phyloP scores from a whole-genome alignment of 2,797 vertebrate genomes.

The Manis pentadactyla region DNA sequence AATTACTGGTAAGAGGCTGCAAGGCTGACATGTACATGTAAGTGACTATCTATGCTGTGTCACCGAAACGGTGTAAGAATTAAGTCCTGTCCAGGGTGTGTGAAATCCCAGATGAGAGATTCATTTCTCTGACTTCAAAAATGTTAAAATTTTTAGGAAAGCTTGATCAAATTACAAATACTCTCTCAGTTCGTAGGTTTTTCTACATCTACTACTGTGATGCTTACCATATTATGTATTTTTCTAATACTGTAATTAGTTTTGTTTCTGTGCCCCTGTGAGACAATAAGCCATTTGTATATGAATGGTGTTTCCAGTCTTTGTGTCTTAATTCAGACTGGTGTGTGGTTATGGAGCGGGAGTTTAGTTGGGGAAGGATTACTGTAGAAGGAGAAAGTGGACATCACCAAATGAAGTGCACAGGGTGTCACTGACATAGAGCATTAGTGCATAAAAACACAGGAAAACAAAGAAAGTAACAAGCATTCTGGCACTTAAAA shows the following conservation, averaged over 20 bases:
- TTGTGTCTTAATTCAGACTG: background rate
- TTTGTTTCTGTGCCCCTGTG: background rate
- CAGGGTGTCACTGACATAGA: background rate
- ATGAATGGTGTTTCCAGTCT: background rate
- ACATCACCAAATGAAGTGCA: background rate
- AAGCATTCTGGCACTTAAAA: background rate
- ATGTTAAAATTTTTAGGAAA: background rate
- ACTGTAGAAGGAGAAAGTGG: background rate
- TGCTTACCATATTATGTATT: background rate
- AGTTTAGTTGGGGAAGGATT: background rate
- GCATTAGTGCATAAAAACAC: background rate
- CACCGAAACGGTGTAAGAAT: background rate
- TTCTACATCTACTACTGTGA: background rate
- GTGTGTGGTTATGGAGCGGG: background rate
- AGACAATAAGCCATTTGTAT: background rate
- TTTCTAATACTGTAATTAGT: background rate
- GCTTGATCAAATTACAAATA: background rate
- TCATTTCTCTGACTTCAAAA: constrained; percentile 37
- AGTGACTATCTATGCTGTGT: background rate
- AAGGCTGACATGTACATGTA: constrained; percentile 22
- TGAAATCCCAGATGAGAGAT: background rate
- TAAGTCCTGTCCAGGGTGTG: background rate
- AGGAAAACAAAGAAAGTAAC: background rate
- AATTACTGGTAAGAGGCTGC: constrained; percentile 45
- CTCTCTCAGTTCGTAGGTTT: background rate